These are phyloP conservation scores for Belonocnema kinseyi DNA, from an alignment of 1,140 invertebrate genomes.

Conservation along the genomic window DNA sequence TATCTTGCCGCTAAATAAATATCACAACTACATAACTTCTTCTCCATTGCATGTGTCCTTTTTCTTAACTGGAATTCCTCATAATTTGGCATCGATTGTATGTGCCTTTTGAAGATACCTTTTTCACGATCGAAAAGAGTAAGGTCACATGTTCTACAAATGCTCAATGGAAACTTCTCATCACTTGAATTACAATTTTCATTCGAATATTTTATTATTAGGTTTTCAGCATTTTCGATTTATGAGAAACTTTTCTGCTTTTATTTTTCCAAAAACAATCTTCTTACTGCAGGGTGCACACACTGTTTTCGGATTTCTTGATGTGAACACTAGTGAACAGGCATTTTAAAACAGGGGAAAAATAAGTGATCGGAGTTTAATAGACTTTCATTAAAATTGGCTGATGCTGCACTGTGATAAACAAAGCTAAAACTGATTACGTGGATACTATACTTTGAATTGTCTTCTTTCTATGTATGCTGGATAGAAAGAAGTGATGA, in stretches of 20 bases:
- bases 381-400: too few relatives aligned
- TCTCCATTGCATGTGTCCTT: background rate
- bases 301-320: background rate
- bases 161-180: background rate
- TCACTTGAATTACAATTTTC: background rate
- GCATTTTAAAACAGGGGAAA: too few relatives aligned
- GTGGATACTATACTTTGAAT: too few relatives aligned
- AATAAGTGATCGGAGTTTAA: too few relatives aligned
- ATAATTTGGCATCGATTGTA: background rate
- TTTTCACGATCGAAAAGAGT: background rate
- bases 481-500: too few relatives aligned
- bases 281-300: background rate
- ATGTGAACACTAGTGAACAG: too few relatives aligned
- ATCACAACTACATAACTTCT: background rate
- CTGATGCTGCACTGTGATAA: too few relatives aligned
- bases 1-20: background rate
- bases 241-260: background rate
- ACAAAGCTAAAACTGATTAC: too few relatives aligned
- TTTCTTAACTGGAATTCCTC: background rate
- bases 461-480: too few relatives aligned
- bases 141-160: background rate
- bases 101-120: background rate
- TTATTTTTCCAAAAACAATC: background rate
- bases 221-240: background rate
- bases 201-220: background rate